Conservation (phyloP, 2,797 vertebrate species). For the Ctenopoma kingsleyae region DNA sequence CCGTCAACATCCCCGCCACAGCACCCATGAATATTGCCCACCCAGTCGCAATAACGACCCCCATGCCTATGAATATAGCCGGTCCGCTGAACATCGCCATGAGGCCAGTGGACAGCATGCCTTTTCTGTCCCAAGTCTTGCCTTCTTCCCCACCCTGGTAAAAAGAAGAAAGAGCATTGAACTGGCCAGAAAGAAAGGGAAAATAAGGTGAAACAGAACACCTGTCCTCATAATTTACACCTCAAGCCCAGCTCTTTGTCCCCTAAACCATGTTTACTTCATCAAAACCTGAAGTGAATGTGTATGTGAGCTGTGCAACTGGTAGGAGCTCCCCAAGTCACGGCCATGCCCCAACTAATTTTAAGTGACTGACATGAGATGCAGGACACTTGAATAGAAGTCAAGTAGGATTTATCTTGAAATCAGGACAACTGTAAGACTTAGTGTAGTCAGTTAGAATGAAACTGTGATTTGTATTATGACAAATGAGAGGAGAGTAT, state of each 20-base stretch:
- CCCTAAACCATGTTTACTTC: conserved; percentile 52
- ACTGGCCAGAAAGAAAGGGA: conserved; percentile 67
- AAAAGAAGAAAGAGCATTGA: conserved; percentile 62
- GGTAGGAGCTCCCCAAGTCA: conserved; percentile 47
- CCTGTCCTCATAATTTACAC: conserved; percentile 56
- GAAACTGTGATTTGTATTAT: conserved; percentile 77
- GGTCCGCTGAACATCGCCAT: conserved; percentile 94
- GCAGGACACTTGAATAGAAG: conserved; percentile 72
- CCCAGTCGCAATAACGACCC: conserved; percentile 95
- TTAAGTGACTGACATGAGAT: conserved; percentile 57
- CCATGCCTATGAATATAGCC: conserved; percentile 94
- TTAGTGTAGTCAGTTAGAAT: conserved; percentile 76
- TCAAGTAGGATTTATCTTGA: conserved; percentile 70
- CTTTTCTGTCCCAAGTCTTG: conserved; percentile 97
- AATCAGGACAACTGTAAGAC: conserved; percentile 76
- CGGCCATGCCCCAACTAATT: conserved; percentile 52
- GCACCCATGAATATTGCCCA: conserved; percentile 95
- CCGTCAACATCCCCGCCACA: conserved; percentile 83
- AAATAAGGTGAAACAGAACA: conserved; percentile 69
- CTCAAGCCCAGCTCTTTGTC: conserved; percentile 39
- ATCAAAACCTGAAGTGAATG: conserved; percentile 54
- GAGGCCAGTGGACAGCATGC: conserved; percentile 90
- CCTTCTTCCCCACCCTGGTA: conserved; percentile 97
- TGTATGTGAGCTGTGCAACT: conserved; percentile 60
- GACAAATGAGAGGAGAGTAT: conserved; percentile 57